Base-by-base conservation (phyloP, 2,888 invertebrate genomes). In the Aplocera efformata region DNA sequence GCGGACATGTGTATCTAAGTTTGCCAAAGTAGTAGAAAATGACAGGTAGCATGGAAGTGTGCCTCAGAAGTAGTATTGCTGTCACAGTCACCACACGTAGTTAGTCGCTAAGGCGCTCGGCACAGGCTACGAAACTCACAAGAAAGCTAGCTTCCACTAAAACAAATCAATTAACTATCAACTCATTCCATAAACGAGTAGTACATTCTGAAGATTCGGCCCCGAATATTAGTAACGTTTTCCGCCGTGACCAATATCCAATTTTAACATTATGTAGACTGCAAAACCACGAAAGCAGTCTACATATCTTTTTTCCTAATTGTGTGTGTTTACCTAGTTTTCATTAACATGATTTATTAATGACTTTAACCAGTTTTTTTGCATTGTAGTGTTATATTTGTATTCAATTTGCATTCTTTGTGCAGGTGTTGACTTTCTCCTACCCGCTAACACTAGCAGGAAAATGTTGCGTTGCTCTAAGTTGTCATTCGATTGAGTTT, bases 371-470 rank as follows among this genome's bases (percentile, higher is more conserved):
- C 42, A 42, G 57, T 70, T 74, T 74, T 77, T 81, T 79, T 82
- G 85, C 86, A 85, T 84, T 77, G 84, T 86, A 85, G 85, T 84
- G 78, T 81, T 84, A 67, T 66, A 66, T 67, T 72, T 79, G 75
- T 84, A 79, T 79, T 74, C 72, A 82, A 80, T 70, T 72, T 76
- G 86, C 86, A 85, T 88, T 85, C 70, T 85, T 84, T 86, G 86
- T 86, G 81, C 84, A 86, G 84, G 84, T 86, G 78, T 86, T 85
- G 78, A 80, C 72, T 82, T 85, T 83, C 81, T 79, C 76, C 85
- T 80, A 79, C 78, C 78, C 79, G 83, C 84, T 86, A 86, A 88
- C 86, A 79, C 74, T 80, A 82, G 88, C 86, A 86, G 82, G 83
- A 85, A 88, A 86, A 86, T 86, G 86, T 86, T 88, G 86, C 86